Percentiles rank a stretch among this genome's conserved stretches.
Evolutionary conservation across 2,888 invertebrate genomes (phyloP).

Genomic region (Cabera pusaria): DNA sequence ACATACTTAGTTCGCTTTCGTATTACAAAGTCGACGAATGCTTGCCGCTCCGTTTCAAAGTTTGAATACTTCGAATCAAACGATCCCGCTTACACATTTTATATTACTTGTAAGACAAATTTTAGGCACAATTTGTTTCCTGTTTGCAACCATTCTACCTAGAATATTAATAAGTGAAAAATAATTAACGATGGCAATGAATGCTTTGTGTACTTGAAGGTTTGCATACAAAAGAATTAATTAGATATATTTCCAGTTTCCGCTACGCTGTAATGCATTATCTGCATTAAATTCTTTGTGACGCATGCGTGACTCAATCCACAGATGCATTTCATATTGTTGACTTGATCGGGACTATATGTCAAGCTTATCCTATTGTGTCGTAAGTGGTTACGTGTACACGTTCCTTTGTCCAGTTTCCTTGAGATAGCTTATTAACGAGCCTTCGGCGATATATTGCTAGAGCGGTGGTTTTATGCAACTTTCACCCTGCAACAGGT

Average conservation of each 20-base stretch:
- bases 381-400: slow-evolving; percentile 31
- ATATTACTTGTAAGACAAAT: too few species aligned
- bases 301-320: slow-evolving; percentile 41
- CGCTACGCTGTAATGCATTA: slow-evolving; percentile 18
- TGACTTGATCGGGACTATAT: slow-evolving; percentile 31
- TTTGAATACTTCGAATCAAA: slow-evolving; percentile 27
- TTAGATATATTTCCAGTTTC: slow-evolving; percentile 20
- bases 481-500: slow-evolving; percentile 60
- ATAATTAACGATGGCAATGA: slow-evolving; percentile 11
- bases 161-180: slow-evolving; percentile 4
- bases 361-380: slow-evolving; percentile 31
- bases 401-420: slow-evolving; percentile 40
- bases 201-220: slow-evolving; percentile 3
- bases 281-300: slow-evolving; percentile 39
- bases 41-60: slow-evolving; percentile 32
- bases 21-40: slow-evolving; percentile 45
- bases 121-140: slow-evolving; percentile 1
- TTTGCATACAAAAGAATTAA: slow-evolving; percentile 19
- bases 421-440: slow-evolving; percentile 31
- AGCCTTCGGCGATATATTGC: slow-evolving; percentile 28
- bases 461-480: slow-evolving; percentile 28
- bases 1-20: slow-evolving; percentile 70
- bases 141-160: neutral
- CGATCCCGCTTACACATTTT: slow-evolving; percentile 25
- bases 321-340: slow-evolving; percentile 42